These are phyloP conservation scores for Anabacerthia variegaticeps DNA, from an alignment of 2,797 vertebrate species.

Conservation along the genomic window DNA sequence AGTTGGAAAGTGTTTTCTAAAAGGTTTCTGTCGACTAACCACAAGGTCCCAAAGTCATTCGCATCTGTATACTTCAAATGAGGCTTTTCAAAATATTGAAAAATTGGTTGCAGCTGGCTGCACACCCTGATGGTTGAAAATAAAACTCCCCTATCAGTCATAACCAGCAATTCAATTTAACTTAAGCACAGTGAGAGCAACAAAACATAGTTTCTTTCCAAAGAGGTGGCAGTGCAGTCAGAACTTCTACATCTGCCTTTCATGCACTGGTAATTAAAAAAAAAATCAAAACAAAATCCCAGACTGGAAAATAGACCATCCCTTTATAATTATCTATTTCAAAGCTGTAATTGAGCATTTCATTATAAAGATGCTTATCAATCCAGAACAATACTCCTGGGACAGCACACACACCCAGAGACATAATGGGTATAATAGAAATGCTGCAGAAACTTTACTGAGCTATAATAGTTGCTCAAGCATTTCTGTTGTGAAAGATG, in stretches of 20 bases:
- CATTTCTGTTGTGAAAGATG: constrained; percentile 39
- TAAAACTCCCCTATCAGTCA: constrained; percentile 37
- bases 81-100: constrained; percentile 42
- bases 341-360: constrained; percentile 85
- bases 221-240: neutral
- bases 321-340: constrained; percentile 87
- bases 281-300: constrained; percentile 30
- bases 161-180: constrained; percentile 56
- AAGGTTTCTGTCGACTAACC: neutral
- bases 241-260: constrained; percentile 58
- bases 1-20: neutral
- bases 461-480: constrained; percentile 25
- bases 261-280: constrained; percentile 47
- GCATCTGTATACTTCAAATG: constrained; percentile 10
- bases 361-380: constrained; percentile 81
- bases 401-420: constrained; percentile 45
- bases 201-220: constrained; percentile 24
- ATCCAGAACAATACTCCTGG: constrained; percentile 73
- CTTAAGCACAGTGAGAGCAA: constrained; percentile 17
- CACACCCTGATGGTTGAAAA: constrained; percentile 26
- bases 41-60: constrained; percentile 16
- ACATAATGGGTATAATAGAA: constrained; percentile 60
- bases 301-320: constrained; percentile 44
- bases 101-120: constrained; percentile 51
- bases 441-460: neutral